Evolutionary conservation across 2,113 vertebrate genomes (phyloP).

Genomic region (Chrysemys picta): DNA sequence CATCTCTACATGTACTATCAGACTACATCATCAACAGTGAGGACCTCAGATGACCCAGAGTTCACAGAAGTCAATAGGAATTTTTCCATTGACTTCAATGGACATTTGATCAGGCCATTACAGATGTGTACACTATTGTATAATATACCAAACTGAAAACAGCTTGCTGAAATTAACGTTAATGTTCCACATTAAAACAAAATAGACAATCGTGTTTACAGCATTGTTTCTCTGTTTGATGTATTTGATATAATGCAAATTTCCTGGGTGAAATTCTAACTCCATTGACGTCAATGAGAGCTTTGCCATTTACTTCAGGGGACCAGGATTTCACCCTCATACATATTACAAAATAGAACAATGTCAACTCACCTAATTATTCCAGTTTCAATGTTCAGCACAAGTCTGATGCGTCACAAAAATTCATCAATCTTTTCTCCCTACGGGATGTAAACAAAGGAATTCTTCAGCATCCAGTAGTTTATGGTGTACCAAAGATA

Average conservation of each 20-base stretch:
- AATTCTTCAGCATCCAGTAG: not conserved
- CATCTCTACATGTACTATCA: not conserved
- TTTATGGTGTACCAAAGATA: too few species aligned
- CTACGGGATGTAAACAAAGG: not conserved
- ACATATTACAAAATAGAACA: not conserved
- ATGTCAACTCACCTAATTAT: not conserved
- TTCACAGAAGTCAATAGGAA: not conserved
- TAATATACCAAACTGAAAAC: not conserved
- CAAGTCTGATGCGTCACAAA: not conserved
- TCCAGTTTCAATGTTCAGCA: not conserved
- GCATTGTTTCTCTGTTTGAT: not conserved
- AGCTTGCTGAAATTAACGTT: not conserved
- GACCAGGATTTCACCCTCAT: not conserved
- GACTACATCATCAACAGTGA: not conserved
- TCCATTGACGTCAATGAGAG: not conserved
- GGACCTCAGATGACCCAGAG: not conserved
- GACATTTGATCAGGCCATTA: not conserved
- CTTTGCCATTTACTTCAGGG: not conserved
- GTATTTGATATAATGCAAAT: not conserved
- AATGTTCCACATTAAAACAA: not conserved
- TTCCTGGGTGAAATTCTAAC: not conserved
- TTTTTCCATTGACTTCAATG: not conserved
- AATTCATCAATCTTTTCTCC: not conserved
- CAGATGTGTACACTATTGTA: not conserved
- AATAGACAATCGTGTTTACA: not conserved